Evolutionary conservation across 1,140 invertebrate species (phyloP).

Genomic region (Zaprionus tsacasi): DNA sequence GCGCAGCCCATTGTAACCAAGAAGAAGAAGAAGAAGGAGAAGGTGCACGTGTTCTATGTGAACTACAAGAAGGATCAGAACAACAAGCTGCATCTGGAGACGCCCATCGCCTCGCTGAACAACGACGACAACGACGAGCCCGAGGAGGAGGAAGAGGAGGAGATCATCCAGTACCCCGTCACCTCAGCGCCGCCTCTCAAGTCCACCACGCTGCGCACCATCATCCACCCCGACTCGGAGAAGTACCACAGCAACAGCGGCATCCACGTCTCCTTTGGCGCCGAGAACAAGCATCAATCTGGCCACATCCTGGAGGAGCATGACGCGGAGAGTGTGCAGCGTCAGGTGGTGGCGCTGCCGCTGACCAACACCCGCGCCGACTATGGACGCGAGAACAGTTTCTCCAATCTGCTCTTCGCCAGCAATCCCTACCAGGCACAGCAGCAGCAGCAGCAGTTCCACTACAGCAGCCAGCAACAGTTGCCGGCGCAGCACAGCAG

Average conservation of each 20-base stretch:
- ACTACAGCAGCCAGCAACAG: slow-evolving; percentile 53
- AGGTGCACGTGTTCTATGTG: slow-evolving; percentile 95
- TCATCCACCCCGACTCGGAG: slow-evolving; percentile 93
- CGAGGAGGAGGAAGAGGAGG: slow-evolving; percentile 87
- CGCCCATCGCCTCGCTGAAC: slow-evolving; percentile 78
- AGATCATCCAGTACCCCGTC: slow-evolving; percentile 92
- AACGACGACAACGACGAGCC: slow-evolving; percentile 76
- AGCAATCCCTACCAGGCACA: slow-evolving; percentile 28
- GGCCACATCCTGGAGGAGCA: slow-evolving; percentile 85
- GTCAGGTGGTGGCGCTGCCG: slow-evolving; percentile 86
- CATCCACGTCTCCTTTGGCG: slow-evolving; percentile 90
- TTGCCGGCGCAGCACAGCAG: slow-evolving; percentile 72
- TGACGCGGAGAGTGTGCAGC: slow-evolving; percentile 86
- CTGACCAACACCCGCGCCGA: slow-evolving; percentile 60
- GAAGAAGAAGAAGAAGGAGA: slow-evolving; percentile 89
- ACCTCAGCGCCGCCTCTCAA: slow-evolving; percentile 87
- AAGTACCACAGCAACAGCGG: slow-evolving; percentile 90
- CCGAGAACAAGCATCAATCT: slow-evolving; percentile 85
- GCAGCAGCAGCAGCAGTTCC: slow-evolving; percentile 42
- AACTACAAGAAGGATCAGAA: slow-evolving; percentile 93
- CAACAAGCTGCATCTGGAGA: slow-evolving; percentile 84
- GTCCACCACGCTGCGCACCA: slow-evolving; percentile 91
- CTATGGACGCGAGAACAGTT: slow-evolving; percentile 65
- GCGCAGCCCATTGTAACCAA: slow-evolving; percentile 85
- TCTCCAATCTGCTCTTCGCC: slow-evolving; percentile 56